phyloP scores from a whole-genome alignment of 2,888 invertebrate species.

The Tenthredo mesomela region DNA sequence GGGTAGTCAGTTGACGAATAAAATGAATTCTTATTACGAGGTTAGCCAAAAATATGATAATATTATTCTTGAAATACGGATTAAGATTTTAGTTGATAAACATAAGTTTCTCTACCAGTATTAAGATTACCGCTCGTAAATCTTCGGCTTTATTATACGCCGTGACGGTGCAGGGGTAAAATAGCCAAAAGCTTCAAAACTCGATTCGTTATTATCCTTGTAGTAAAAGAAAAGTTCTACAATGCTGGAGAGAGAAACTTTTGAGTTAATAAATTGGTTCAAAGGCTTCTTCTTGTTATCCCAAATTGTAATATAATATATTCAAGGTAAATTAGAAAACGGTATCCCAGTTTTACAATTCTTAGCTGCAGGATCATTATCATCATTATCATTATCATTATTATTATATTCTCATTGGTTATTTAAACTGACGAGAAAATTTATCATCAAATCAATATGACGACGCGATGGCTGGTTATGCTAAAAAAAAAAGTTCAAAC shows the following conservation, averaged over 20 bases:
- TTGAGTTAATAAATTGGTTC: constrained; percentile 15
- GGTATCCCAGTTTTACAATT: neutral
- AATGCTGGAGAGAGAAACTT: neutral
- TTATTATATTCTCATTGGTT: neutral
- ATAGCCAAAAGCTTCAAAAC: constrained; percentile 25
- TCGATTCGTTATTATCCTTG: constrained; percentile 7
- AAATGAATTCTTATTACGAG: constrained; percentile 13
- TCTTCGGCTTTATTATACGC: neutral
- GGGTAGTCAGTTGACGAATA: neutral
- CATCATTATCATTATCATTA: neutral
- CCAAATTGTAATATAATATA: neutral
- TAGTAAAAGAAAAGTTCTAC: constrained; percentile 5
- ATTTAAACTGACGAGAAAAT: neutral
- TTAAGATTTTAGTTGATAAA: constrained; percentile 28
- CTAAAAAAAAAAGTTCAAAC: neutral
- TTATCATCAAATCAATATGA: neutral
- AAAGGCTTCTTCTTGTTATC: neutral
- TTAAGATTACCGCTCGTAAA: constrained; percentile 4
- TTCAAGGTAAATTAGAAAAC: neutral
- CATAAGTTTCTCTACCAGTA: neutral
- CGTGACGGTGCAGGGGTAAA: neutral
- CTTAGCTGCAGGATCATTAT: neutral
- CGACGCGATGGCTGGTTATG: neutral
- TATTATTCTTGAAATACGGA: constrained; percentile 30
- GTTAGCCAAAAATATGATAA: constrained; percentile 24